phyloP scores from a whole-genome alignment of 2,797 vertebrate species.

The Setipinna tenuifilis region DNA sequence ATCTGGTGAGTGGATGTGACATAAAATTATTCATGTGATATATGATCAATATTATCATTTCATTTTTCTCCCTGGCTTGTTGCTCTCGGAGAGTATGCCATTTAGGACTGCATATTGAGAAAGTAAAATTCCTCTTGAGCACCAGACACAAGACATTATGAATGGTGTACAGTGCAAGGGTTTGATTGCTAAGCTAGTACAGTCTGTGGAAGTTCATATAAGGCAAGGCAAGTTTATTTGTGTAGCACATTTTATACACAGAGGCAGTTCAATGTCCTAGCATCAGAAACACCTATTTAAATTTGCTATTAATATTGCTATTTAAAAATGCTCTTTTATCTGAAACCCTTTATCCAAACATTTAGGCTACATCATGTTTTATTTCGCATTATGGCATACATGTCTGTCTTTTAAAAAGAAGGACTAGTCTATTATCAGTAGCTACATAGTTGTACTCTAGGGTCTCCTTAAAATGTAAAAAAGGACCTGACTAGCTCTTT shows the following conservation, averaged over 20 bases:
- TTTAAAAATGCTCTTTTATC: too few relatives aligned
- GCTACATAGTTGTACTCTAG: neutral
- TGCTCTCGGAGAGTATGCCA: neutral
- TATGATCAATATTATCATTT: neutral
- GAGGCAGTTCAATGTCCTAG: neutral
- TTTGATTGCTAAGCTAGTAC: too few relatives aligned
- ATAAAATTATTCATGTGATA: neutral
- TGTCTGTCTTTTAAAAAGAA: neutral
- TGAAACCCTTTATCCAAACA: neutral
- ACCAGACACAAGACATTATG: neutral
- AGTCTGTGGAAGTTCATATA: too few relatives aligned
- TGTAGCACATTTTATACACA: neutral
- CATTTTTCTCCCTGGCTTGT: neutral
- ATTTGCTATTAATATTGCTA: too few relatives aligned
- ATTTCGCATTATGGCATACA: neutral
- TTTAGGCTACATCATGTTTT: neutral
- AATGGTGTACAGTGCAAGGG: neutral
- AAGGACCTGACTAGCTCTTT: neutral
- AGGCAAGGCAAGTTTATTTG: neutral
- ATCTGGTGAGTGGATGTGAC: slow-evolving; percentile 72
- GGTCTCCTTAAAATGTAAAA: neutral
- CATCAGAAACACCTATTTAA: too few relatives aligned
- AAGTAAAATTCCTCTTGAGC: neutral
- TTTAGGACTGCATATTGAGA: neutral
- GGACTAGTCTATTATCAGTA: neutral